These are phyloP conservation scores for Drosophila borealis DNA, from an alignment of 2,888 invertebrate species.

Conservation along the genomic window DNA sequence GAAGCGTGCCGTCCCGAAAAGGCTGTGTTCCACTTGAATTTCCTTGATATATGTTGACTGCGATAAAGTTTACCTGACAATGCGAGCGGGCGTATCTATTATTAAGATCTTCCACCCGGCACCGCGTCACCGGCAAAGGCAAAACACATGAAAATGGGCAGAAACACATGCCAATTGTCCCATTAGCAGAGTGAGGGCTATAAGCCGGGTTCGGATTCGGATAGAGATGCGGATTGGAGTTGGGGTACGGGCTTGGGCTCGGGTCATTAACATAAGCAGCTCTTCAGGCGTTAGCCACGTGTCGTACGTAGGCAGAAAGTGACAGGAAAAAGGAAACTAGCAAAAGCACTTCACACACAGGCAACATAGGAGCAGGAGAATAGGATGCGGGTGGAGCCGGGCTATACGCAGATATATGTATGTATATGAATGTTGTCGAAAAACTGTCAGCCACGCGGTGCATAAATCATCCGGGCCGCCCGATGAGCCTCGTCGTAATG, in stretches of 20 bases:
- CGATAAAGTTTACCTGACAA: constrained; percentile 74
- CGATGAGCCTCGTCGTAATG: constrained; percentile 43
- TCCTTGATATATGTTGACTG: constrained; percentile 66
- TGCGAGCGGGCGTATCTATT: constrained; percentile 60
- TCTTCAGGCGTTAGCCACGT: constrained; percentile 73
- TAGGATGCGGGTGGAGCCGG: neutral
- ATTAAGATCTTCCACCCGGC: constrained; percentile 65
- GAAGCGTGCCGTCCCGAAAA: constrained; percentile 8
- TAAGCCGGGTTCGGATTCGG: constrained; percentile 38
- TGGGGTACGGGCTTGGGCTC: constrained; percentile 17
- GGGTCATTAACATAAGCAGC: constrained; percentile 75
- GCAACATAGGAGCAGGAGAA: neutral
- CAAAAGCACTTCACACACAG: constrained; percentile 53
- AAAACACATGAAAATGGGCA: constrained; percentile 38
- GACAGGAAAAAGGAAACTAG: constrained; percentile 60
- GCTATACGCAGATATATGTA: neutral
- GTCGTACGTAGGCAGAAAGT: constrained; percentile 48
- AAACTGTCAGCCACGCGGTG: constrained; percentile 60
- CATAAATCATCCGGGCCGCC: constrained; percentile 70
- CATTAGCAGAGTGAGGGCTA: constrained; percentile 22
- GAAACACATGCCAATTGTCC: constrained; percentile 74
- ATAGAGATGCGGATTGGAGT: neutral
- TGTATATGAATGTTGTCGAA: constrained; percentile 41
- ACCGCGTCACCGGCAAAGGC: constrained; percentile 36
- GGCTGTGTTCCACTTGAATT: constrained; percentile 51